Conservation (phyloP, 30 jellyfish, hydroid and myxozoan species). For the Pseudorhiza aurosa region DNA sequence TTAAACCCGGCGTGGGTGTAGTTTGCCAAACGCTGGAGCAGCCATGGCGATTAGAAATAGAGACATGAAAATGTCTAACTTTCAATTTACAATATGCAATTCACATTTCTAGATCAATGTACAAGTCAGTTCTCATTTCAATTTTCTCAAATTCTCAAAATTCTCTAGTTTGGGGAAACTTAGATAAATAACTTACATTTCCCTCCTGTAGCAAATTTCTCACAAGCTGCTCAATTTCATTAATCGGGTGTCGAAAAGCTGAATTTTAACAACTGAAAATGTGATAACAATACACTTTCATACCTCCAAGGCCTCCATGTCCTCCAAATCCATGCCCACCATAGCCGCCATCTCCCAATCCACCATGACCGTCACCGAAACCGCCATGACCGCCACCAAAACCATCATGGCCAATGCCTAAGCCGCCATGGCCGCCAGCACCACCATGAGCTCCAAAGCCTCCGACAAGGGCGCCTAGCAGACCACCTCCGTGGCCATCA, state of each 20-base stretch:
- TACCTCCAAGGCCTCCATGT: constrained; percentile 35
- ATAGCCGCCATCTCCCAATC: constrained; percentile 25
- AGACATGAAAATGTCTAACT: too few relatives aligned
- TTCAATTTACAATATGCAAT: too few relatives aligned
- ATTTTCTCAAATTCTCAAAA: too few relatives aligned
- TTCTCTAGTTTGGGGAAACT: too few relatives aligned
- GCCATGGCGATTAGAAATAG: too few relatives aligned
- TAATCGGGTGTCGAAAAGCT: not conserved
- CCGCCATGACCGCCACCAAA: constrained; percentile 43
- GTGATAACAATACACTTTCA: not conserved
- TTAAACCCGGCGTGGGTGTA: too few relatives aligned
- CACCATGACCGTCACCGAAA: constrained; percentile 47
- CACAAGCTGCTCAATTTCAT: not conserved
- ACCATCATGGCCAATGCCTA: constrained; percentile 57
- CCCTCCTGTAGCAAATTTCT: not conserved
- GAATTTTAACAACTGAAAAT: not conserved
- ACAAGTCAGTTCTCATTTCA: too few relatives aligned
- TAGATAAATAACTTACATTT: not conserved
- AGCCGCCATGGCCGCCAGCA: constrained; percentile 7
- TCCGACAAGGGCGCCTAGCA: constrained; percentile 15
- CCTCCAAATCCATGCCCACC: constrained; percentile 50
- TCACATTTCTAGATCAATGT: too few relatives aligned
- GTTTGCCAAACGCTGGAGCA: too few relatives aligned
- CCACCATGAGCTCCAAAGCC: constrained; percentile 27
- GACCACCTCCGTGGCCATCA: constrained; percentile 42